Percentiles rank a stretch among this genome's conserved stretches.
These are phyloP conservation scores for Pontoporia blainvillei DNA, from an alignment of 2,113 vertebrate genomes.

Conservation along the genomic window DNA sequence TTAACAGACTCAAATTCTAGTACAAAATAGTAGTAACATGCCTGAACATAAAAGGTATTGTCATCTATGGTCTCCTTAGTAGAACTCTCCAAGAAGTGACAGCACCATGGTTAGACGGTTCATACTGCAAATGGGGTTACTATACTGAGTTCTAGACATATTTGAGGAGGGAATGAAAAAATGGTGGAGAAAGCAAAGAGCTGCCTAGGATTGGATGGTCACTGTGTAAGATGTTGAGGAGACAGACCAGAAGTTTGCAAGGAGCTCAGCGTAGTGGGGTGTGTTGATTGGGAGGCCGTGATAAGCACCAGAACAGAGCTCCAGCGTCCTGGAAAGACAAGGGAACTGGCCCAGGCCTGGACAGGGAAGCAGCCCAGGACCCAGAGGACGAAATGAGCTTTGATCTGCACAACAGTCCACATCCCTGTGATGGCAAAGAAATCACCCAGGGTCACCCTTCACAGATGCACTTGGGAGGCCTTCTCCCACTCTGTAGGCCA, in stretches of 20 bases:
- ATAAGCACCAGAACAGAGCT: too few relatives aligned
- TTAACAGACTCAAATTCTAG: neutral
- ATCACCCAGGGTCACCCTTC: rapidly evolving
- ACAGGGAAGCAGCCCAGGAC: neutral
- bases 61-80: rapidly evolving
- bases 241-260: neutral
- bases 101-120: too few relatives aligned
- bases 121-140: neutral
- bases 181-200: neutral
- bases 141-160: rapidly evolving
- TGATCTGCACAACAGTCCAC: rapidly evolving
- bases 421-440: neutral
- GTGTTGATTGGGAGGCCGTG: neutral
- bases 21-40: neutral
- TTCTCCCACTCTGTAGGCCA: rapidly evolving
- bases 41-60: neutral
- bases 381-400: neutral
- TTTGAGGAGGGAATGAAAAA: neutral
- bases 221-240: rapidly evolving
- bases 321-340: neutral
- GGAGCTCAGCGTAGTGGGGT: too few relatives aligned
- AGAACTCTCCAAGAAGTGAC: neutral
- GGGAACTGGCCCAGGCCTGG: neutral
- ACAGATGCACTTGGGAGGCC: rapidly evolving
- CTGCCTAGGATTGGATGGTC: rapidly evolving